A percentile compares a stretch with the other conserved stretches of the same genome.
phyloP scores from a whole-genome alignment of 2,113 vertebrate species.

The Prietella phreatophila region DNA sequence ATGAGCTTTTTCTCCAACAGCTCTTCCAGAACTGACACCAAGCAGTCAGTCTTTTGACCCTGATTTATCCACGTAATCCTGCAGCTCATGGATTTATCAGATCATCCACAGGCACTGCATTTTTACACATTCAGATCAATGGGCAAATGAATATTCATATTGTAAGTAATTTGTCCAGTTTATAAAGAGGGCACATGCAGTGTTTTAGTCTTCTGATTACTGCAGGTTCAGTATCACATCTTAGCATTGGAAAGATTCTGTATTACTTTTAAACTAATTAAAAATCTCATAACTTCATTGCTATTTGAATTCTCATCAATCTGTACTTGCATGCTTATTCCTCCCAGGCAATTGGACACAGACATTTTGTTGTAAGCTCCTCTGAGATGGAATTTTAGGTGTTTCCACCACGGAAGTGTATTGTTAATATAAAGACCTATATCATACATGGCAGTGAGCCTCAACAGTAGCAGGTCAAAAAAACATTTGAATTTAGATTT shows the following conservation, averaged over 20 bases:
- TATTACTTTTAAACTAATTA: not conserved
- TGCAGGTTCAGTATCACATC: not conserved
- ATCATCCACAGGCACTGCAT: slow-evolving; percentile 51
- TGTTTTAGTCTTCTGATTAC: not conserved
- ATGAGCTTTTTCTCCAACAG: slow-evolving; percentile 58
- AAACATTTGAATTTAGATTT: not conserved
- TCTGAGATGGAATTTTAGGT: not conserved
- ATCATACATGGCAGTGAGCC: not conserved
- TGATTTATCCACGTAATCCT: slow-evolving; percentile 68
- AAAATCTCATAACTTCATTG: not conserved
- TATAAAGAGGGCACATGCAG: not conserved
- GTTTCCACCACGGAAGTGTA: not conserved
- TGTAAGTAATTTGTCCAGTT: slow-evolving; percentile 7
- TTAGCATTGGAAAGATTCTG: not conserved
- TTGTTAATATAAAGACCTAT: not conserved
- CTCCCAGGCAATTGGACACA: not conserved
- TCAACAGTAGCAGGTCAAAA: not conserved
- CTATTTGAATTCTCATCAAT: not conserved
- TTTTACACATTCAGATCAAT: not conserved
- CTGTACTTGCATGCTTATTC: not conserved
- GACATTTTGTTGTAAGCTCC: not conserved
- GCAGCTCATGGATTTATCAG: slow-evolving; percentile 67
- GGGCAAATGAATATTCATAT: not conserved
- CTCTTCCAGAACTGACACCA: slow-evolving; percentile 68
- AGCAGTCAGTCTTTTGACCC: slow-evolving; percentile 61